Evolutionary conservation across 2,888 invertebrate species (phyloP).

Genomic region (Nyleta sp.): DNA sequence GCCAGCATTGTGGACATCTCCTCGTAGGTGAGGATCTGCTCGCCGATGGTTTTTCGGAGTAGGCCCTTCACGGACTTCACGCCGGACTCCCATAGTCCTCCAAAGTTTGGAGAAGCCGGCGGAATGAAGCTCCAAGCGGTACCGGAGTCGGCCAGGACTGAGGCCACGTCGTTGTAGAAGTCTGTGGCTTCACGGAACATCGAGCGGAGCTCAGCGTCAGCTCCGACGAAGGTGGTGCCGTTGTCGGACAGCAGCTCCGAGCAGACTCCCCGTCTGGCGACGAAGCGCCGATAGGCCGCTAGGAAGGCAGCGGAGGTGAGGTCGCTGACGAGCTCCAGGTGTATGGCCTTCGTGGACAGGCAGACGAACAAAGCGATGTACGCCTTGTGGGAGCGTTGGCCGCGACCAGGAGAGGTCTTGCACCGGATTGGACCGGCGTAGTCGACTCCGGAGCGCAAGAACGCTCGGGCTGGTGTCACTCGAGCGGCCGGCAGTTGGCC

Average conservation of each 20-base stretch:
- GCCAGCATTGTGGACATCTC: too few relatives aligned
- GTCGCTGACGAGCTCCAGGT: constrained; percentile 1
- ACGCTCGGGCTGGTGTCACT: too few relatives aligned
- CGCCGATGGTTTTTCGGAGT: neutral
- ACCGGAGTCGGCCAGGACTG: too few relatives aligned
- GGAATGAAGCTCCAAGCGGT: neutral
- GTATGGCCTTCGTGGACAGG: constrained; percentile 1
- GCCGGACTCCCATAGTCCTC: neutral
- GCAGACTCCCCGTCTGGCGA: neutral
- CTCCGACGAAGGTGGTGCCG: neutral
- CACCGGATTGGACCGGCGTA: too few relatives aligned
- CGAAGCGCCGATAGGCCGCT: neutral
- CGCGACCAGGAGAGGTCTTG: neutral
- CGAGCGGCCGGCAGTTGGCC: too few relatives aligned
- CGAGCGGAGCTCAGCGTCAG: neutral
- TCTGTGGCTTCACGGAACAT: too few relatives aligned
- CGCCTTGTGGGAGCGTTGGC: neutral
- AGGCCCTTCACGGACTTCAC: neutral
- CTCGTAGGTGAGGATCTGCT: too few relatives aligned
- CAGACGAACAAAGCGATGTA: constrained; percentile 16
- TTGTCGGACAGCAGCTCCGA: neutral
- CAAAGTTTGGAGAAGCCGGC: neutral
- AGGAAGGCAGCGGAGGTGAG: neutral
- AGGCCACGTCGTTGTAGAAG: too few relatives aligned
- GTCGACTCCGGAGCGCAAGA: too few relatives aligned